Percentiles rank a stretch among this genome's conserved stretches.
These are phyloP conservation scores for Agrilus cyanescens DNA, from an alignment of 2,888 invertebrate species.

Conservation along the genomic window DNA sequence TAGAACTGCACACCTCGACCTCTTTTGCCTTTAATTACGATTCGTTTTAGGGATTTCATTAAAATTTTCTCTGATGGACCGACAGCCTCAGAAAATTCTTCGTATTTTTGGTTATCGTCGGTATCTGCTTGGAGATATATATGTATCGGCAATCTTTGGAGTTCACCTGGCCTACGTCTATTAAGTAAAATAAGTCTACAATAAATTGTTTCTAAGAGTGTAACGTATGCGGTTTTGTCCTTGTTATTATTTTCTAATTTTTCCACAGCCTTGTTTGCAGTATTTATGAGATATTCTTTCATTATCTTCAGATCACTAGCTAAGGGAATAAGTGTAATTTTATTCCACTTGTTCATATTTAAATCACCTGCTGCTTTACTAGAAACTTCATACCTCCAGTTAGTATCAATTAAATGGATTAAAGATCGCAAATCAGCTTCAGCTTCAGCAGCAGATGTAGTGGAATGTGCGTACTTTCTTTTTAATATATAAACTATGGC, in stretches of 20 bases:
- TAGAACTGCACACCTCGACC: no score
- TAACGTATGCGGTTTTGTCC: neutral
- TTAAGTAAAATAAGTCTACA: neutral
- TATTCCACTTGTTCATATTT: conserved; percentile 12
- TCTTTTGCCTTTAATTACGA: no score
- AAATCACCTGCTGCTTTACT: conserved; percentile 12
- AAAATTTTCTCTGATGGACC: no score
- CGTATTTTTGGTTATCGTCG: no score
- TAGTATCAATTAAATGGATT: conserved; percentile 9
- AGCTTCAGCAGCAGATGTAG: conserved; percentile 1
- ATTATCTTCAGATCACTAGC: conserved; percentile 5
- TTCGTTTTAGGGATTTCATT: no score
- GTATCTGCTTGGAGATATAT: no score
- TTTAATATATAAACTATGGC: conserved; percentile 5
- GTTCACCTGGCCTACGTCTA: neutral
- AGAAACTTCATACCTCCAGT: conserved; percentile 8
- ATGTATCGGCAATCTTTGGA: neutral
- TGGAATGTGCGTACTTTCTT: conserved; percentile 6
- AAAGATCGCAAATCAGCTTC: no score
- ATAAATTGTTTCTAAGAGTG: neutral
- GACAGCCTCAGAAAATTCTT: no score
- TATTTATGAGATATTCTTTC: neutral
- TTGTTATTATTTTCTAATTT: neutral
- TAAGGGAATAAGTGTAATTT: conserved; percentile 11
- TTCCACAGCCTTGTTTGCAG: neutral